A percentile compares a stretch with the other conserved stretches of the same genome.
phyloP scores from a whole-genome alignment of 1,140 invertebrate genomes.

The Leptinotarsa lineolata region DNA sequence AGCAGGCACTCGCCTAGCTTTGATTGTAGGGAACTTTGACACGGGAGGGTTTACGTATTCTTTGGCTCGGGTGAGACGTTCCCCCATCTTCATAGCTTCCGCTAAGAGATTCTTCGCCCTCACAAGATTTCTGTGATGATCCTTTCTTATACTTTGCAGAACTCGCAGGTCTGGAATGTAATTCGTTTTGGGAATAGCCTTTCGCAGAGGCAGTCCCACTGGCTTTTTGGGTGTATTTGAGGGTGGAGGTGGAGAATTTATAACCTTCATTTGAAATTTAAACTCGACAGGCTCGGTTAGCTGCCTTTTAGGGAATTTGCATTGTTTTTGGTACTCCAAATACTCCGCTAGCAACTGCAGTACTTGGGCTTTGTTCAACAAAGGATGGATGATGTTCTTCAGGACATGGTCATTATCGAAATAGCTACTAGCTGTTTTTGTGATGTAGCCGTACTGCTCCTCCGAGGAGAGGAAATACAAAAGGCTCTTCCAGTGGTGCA shows the following conservation, averaged over 20 bases:
- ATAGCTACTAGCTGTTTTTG: constrained; percentile 42
- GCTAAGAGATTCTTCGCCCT: constrained; percentile 56
- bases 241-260: constrained; percentile 23
- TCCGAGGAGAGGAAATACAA: constrained; percentile 51
- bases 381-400: constrained; percentile 57
- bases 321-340: constrained; percentile 31
- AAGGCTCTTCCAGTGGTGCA: constrained; percentile 45
- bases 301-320: constrained; percentile 52
- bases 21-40: constrained; percentile 28
- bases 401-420: constrained; percentile 58
- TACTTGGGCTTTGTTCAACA: constrained; percentile 56
- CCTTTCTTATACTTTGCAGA: constrained; percentile 53
- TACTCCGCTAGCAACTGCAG: constrained; percentile 50
- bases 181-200: constrained; percentile 34
- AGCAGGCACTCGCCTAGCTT: constrained; percentile 34
- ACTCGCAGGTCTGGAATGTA: constrained; percentile 41
- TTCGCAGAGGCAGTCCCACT: background rate
- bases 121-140: constrained; percentile 56
- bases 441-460: constrained; percentile 37
- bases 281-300: constrained; percentile 54
- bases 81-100: constrained; percentile 46
- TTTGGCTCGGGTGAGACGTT: constrained; percentile 49
- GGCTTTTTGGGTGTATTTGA: constrained; percentile 43
- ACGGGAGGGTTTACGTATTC: constrained; percentile 38
- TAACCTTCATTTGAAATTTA: constrained; percentile 27